Percentiles rank a stretch among this genome's conserved stretches.
These are phyloP conservation scores for Melanitta fusca DNA, from an alignment of 2,797 vertebrate species.

Conservation along the genomic window DNA sequence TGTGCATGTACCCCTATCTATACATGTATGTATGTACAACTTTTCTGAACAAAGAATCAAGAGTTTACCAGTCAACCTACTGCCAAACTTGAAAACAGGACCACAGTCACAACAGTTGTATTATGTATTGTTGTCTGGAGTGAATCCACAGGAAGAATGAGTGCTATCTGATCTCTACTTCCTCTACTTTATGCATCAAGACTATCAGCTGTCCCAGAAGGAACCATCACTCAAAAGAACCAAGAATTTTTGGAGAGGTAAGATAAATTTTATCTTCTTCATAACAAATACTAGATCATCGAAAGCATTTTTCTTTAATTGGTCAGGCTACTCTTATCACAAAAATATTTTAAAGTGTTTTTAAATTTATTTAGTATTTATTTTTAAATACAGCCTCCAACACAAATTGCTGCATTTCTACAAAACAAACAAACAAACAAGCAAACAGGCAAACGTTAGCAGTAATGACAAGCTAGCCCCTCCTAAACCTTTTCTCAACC, in stretches of 20 bases:
- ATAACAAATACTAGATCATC: background rate
- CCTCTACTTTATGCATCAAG: slow-evolving; percentile 33
- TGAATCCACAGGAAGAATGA: background rate
- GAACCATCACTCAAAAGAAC: background rate
- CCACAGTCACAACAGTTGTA: background rate
- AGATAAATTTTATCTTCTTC: background rate
- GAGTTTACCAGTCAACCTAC: background rate
- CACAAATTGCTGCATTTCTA: background rate
- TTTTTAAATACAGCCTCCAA: background rate
- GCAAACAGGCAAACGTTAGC: fast-evolving
- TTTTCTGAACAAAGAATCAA: background rate
- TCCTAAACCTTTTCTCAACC: background rate
- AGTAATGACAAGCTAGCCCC: background rate
- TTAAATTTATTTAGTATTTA: background rate
- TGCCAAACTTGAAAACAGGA: background rate
- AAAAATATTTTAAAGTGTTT: background rate
- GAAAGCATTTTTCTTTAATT: background rate
- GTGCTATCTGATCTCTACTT: slow-evolving; percentile 32
- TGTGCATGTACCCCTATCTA: background rate
- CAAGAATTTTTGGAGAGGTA: background rate
- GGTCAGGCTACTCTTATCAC: background rate
- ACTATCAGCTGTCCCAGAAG: background rate
- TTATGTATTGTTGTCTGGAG: background rate
- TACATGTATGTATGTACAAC: background rate
- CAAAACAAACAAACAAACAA: background rate